Percentiles rank a stretch among this genome's conserved stretches.
Conservation (phyloP, 2,888 invertebrate genomes). For the Catocala nupta region DNA sequence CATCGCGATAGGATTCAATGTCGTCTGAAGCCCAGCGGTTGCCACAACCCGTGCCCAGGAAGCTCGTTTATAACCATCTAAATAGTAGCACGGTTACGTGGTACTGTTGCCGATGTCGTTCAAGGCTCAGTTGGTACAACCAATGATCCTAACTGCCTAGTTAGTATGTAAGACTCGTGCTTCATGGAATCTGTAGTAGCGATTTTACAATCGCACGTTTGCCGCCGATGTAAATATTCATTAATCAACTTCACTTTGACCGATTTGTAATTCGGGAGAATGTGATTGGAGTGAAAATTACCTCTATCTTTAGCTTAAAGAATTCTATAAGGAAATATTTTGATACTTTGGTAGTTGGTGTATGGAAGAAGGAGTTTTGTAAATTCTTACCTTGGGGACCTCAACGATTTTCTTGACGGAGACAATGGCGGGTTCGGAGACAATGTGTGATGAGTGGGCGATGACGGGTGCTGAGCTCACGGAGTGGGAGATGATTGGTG, state of each 20-base stretch:
- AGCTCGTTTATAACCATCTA: not conserved
- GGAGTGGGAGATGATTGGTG: conserved; percentile 29
- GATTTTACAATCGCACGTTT: too few relatives aligned
- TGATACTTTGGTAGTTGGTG: too few relatives aligned
- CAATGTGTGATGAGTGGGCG: conserved; percentile 48
- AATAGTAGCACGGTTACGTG: not conserved
- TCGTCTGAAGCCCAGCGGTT: not conserved
- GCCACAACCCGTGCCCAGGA: not conserved
- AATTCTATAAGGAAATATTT: too few relatives aligned
- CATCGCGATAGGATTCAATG: not conserved
- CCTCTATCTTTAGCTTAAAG: too few relatives aligned
- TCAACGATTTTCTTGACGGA: conserved; percentile 63
- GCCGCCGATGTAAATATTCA: too few relatives aligned
- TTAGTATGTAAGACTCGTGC: conserved; percentile 5
- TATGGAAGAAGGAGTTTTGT: not conserved
- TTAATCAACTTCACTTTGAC: too few relatives aligned
- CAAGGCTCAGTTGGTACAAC: not conserved
- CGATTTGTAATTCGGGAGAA: too few relatives aligned
- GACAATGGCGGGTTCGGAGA: conserved; percentile 53
- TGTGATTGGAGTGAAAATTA: too few relatives aligned
- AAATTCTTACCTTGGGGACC: conserved; percentile 62
- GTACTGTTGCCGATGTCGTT: conserved; percentile 10
- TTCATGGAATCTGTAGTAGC: not conserved
- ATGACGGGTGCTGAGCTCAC: conserved; percentile 32
- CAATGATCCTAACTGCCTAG: not conserved